Evolutionary conservation across 2,888 invertebrate species (phyloP).

Genomic region (Eupithecia pulchellata): DNA sequence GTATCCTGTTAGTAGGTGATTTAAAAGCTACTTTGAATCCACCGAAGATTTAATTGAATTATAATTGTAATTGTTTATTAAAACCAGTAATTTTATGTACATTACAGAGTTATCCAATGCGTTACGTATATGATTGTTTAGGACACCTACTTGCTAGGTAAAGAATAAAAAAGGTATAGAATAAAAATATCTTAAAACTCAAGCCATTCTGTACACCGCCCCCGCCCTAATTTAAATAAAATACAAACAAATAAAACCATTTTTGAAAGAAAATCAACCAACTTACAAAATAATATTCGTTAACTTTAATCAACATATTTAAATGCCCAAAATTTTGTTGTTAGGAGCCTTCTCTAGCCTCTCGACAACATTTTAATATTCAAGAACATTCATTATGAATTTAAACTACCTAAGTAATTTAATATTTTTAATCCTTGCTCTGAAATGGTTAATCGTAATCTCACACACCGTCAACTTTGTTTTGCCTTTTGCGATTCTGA

Average conservation of each 20-base stretch:
- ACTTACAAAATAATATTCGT: not conserved
- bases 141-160: too few relatives aligned
- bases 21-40: not conserved
- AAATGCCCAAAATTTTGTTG: not conserved
- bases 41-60: not conserved
- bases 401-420: conserved; percentile 7
- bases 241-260: too few relatives aligned
- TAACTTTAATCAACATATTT: not conserved
- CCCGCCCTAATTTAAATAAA: too few relatives aligned
- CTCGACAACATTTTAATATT: not conserved
- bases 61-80: too few relatives aligned
- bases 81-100: too few relatives aligned
- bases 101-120: too few relatives aligned
- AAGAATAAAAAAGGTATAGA: too few relatives aligned
- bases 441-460: conserved; percentile 22
- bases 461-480: conserved; percentile 12
- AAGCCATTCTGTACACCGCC: too few relatives aligned
- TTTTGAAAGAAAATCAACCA: too few relatives aligned
- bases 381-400: not conserved
- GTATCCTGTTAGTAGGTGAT: not conserved
- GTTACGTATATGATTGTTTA: too few relatives aligned
- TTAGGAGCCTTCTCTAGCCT: not conserved
- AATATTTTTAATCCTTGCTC: not conserved
- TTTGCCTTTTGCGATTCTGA: conserved; percentile 13
- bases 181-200: too few relatives aligned